phyloP scores from a whole-genome alignment of 2,888 invertebrate genomes.

The Rhingia rostrata region DNA sequence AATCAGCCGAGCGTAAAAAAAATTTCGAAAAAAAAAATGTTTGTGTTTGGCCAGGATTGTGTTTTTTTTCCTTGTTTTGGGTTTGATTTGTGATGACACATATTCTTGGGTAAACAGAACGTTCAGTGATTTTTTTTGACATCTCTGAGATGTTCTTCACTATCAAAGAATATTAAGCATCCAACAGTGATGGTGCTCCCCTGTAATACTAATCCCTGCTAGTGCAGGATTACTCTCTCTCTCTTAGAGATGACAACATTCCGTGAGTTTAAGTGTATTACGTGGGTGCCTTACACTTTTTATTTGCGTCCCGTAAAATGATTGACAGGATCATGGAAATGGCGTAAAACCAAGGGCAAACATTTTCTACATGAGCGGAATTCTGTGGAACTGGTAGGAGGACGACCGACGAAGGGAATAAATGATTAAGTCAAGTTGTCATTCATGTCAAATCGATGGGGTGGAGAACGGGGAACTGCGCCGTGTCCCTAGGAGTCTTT shows the following conservation, averaged over 20 bases:
- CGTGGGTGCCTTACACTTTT: constrained; percentile 52
- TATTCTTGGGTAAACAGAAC: constrained; percentile 60
- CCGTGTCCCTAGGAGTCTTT: constrained; percentile 54
- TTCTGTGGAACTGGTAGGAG: constrained; percentile 57
- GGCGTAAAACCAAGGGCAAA: constrained; percentile 53
- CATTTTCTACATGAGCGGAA: constrained; percentile 72
- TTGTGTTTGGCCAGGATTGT: constrained; percentile 34
- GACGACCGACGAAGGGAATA: constrained; percentile 67
- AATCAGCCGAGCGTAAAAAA: constrained; percentile 17
- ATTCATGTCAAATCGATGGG: constrained; percentile 71
- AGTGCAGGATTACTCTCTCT: constrained; percentile 46
- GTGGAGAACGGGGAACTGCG: constrained; percentile 38
- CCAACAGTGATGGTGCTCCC: constrained; percentile 4
- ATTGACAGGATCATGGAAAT: constrained; percentile 69
- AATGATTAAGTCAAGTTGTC: constrained; percentile 74
- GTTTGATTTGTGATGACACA: constrained; percentile 74
- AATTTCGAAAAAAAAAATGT: not conserved
- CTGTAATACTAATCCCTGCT: constrained; percentile 44
- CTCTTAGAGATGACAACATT: constrained; percentile 30
- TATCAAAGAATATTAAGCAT: constrained; percentile 14
- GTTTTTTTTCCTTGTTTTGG: constrained; percentile 52
- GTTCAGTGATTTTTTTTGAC: constrained; percentile 69
- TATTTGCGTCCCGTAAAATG: constrained; percentile 30
- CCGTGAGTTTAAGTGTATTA: constrained; percentile 53
- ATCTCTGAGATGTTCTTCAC: constrained; percentile 31